Conservation (phyloP, 2,797 vertebrate genomes). For the Hapalemur alaotrensis region DNA sequence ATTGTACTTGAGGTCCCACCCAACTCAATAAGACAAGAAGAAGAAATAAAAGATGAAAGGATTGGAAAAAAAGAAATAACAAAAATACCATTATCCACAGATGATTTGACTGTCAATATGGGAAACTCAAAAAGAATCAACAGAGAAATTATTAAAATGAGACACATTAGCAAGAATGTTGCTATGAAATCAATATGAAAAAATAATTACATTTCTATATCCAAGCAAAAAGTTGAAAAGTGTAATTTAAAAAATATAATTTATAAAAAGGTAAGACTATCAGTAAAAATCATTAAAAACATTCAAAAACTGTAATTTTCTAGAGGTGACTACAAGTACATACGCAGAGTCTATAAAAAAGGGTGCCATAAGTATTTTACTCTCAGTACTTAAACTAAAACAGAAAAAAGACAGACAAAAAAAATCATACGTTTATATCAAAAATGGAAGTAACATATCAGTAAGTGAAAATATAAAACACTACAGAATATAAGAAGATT, state of each 20-base stretch:
- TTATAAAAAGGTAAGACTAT: background rate
- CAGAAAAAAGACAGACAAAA: background rate
- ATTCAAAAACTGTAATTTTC: background rate
- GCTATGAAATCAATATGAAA: background rate
- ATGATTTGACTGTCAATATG: background rate
- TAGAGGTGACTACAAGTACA: background rate
- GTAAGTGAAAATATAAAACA: background rate
- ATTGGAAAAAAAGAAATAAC: background rate
- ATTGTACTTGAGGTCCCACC: background rate
- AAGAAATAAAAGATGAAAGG: background rate
- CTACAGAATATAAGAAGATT: background rate
- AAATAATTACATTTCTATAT: background rate
- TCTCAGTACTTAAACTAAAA: background rate
- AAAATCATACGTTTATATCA: background rate
- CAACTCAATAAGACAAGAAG: background rate
- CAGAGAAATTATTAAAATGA: background rate
- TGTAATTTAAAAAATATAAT: background rate
- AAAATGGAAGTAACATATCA: background rate
- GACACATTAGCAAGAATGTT: background rate
- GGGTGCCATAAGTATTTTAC: background rate
- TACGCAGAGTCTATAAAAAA: background rate
- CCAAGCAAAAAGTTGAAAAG: background rate
- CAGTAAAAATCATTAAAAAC: background rate
- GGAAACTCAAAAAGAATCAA: conserved; percentile 3
- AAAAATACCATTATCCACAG: background rate